Evolutionary conservation across 2,888 invertebrate genomes (phyloP), one percentile per base, ranked within the genome.

Genomic region (Drosophila flavopinicola): DNA sequence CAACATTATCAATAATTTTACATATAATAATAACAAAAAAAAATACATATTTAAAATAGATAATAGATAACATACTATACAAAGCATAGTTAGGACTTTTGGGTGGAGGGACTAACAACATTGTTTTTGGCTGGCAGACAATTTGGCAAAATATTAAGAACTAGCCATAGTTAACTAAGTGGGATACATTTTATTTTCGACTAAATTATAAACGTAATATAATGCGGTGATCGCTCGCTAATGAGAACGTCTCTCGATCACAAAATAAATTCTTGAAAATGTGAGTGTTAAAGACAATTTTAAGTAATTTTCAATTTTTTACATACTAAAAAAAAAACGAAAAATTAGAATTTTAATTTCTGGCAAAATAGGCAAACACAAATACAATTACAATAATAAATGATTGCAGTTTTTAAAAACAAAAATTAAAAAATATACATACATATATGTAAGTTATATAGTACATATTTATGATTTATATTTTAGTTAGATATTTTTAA

Each of bases 1-100:
- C 42, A 17, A 39, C 25, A 47, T 27, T 49, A 41, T 37, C 49
- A 32, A 54, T 72, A 61, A 66, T 38, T 38, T 10, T 41, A 17
- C 23, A 32, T 23, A 27, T 11, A 35, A 6, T n/a, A 29, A 44
- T 27, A 54, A 48, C 24, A 42, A 15, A 23, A 20, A 48, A 33
- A 38, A 24, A 10, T 3, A 38, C 20, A 10, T 3, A 33, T 47
- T 4, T 5, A 10, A 29, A 24, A 15, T 6, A 29, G 0, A 33
- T 38, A 37, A 47, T 45, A 37, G 6, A 20, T 64, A 49, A 53
- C 45, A 27, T 37, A 32, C 9, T 3, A 13, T 13, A 13, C 27
- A 35, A 27, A 27, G 33, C 47, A 37, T 35, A 30, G 7, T 23
- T 20, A 7, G 23, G 10, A 37, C n/a, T 15, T 47, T 35, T 9